Conservation (phyloP, 2,888 invertebrate genomes). For the Nomada ruficornis region DNA sequence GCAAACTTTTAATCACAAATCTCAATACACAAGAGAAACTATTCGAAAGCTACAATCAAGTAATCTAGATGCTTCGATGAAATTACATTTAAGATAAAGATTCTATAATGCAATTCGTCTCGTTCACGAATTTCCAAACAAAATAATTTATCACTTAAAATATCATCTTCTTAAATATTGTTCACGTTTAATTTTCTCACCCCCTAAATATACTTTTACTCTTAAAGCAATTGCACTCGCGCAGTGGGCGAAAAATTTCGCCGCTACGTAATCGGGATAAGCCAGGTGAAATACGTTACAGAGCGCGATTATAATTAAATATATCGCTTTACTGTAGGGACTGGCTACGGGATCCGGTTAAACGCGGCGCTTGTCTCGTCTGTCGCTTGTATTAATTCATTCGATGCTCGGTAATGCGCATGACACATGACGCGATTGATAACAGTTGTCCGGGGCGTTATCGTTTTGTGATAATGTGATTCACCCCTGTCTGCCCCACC, state of each 20-base stretch:
- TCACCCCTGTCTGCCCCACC: not conserved
- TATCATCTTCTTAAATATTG: too few relatives aligned
- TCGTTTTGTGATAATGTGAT: constrained; percentile 32
- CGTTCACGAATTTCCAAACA: too few relatives aligned
- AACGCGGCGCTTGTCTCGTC: constrained; percentile 37
- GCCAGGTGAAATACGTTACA: constrained; percentile 27
- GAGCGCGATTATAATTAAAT: constrained; percentile 53
- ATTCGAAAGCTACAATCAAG: too few relatives aligned
- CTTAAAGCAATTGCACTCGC: constrained; percentile 5
- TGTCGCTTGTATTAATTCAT: constrained; percentile 43
- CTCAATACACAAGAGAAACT: too few relatives aligned
- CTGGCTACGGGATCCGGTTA: constrained; percentile 36
- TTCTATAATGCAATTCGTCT: too few relatives aligned
- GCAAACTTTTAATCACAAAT: not conserved
- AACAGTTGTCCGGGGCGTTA: constrained; percentile 36
- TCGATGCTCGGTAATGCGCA: constrained; percentile 40
- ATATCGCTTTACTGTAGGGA: constrained; percentile 32
- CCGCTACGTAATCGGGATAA: constrained; percentile 15
- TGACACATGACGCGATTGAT: constrained; percentile 55
- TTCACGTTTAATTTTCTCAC: constrained; percentile 16
- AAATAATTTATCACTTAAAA: too few relatives aligned
- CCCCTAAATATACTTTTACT: not conserved
- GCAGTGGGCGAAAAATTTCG: constrained; percentile 22
- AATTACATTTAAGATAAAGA: not conserved
- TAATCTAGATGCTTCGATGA: too few relatives aligned